phyloP scores from a whole-genome alignment of 2,113 vertebrate species.

The Saguinus imperator region DNA sequence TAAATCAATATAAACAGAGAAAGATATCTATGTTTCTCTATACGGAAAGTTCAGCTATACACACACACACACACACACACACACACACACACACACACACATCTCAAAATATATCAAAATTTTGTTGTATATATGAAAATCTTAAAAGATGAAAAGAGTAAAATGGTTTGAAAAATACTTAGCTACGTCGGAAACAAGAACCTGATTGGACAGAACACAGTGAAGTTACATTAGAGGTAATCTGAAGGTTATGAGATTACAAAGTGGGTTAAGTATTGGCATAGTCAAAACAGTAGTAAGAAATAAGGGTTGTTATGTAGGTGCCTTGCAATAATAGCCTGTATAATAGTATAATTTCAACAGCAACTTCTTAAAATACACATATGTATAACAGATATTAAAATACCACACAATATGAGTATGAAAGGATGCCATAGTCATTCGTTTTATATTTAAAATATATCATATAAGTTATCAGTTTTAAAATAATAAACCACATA shows the following conservation, averaged over 20 bases:
- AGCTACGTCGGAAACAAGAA: not conserved
- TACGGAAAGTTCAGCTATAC: too few species aligned
- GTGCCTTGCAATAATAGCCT: slow-evolving; percentile 45
- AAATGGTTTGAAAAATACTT: not conserved
- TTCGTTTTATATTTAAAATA: slow-evolving; percentile 25
- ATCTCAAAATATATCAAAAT: too few species aligned
- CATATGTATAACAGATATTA: slow-evolving; percentile 8
- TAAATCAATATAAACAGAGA: too few species aligned
- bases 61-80: too few species aligned
- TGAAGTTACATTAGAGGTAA: not conserved
- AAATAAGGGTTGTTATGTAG: slow-evolving; percentile 40
- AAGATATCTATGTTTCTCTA: too few species aligned
- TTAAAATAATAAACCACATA: slow-evolving; percentile 27
- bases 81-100: too few species aligned
- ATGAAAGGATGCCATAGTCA: not conserved
- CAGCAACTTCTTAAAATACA: slow-evolving; percentile 47
- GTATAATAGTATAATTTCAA: slow-evolving; percentile 49
- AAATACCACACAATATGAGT: slow-evolving; percentile 32
- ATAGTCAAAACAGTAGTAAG: slow-evolving; percentile 34
- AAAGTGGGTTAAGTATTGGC: not conserved
- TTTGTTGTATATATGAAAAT: not conserved
- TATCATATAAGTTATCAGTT: not conserved
- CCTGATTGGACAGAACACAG: not conserved
- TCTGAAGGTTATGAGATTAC: not conserved
- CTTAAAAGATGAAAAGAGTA: not conserved